Evolutionary conservation across 1,140 invertebrate genomes (phyloP), one percentile per base, ranked within the genome.

Genomic region (Hermatobates lingyangjiaoensis): DNA sequence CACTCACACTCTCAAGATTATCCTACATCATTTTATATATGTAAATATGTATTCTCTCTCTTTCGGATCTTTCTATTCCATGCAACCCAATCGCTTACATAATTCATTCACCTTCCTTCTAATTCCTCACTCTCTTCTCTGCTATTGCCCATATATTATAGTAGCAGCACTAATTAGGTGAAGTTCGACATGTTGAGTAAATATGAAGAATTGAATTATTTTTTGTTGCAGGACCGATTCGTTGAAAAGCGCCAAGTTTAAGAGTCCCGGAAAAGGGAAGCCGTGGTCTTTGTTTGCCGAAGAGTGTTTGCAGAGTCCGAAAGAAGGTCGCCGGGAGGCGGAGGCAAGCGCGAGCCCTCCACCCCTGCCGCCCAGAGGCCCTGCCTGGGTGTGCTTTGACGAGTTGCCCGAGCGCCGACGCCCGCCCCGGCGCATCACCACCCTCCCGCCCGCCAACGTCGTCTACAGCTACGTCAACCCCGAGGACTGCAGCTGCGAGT

Each of bases 401-500:
- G 83, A 87, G 58, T 78, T 87, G 48, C 83, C 84, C 0, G 83
- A 87, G 63, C 74, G 76, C 55, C 68, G 80, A 20, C 83, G 83
- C 63, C 71, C 77, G 45, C 80, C 84, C 12, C 83, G 83, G 64
- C 70, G 81, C 50, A 86, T 87, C 55, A 82, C 84, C 58, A 83
- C 81, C 7, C 72, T 87, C 56, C 82, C 83, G 3, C 66, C 66
- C 56, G 52, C 64, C 48, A 59, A 50, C 26, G 30, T 44, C n/a
- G 62, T 62, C 24, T 81, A 83, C 58, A 81, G 72, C 62, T 85
- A 85, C 62, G 83, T 85, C 30, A 83, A 83, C 63, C 82, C 83
- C 0, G 83, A 86, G 60, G 81, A 84, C 51, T 87, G 83, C 60
- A 79, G 77, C 58, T 86, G 83, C 63, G 83, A 86, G 64, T 87